These are phyloP conservation scores for Halcyon badia DNA, from an alignment of 2,797 vertebrate genomes.

Conservation along the genomic window DNA sequence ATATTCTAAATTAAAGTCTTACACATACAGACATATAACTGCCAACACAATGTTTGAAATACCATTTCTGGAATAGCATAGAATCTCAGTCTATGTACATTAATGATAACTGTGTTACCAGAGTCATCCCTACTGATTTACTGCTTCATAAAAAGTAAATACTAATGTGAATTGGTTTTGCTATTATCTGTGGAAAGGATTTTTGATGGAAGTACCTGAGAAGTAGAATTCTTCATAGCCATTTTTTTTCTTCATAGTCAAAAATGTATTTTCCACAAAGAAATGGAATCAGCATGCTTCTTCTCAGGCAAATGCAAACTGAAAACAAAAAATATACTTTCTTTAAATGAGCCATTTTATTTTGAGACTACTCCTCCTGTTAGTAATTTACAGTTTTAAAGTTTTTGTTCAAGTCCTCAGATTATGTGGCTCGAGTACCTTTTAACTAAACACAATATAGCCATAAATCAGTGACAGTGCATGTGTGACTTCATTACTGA, in stretches of 20 bases:
- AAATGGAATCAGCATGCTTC: background rate
- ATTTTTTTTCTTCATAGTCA: background rate
- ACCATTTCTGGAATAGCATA: background rate
- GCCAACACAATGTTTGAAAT: background rate
- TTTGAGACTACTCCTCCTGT: background rate
- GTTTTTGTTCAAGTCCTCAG: background rate
- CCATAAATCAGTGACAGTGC: background rate
- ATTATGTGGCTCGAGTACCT: background rate
- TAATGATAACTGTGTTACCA: background rate
- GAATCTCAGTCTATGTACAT: background rate
- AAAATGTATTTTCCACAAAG: background rate
- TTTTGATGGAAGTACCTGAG: background rate
- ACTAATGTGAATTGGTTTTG: background rate
- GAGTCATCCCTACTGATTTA: background rate
- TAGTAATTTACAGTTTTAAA: background rate
- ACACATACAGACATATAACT: background rate
- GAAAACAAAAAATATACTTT: background rate
- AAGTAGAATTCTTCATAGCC: background rate
- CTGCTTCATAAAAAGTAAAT: background rate
- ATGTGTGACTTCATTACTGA: background rate
- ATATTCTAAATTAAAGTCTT: background rate
- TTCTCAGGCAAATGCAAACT: background rate
- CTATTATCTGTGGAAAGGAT: background rate
- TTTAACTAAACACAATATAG: background rate
- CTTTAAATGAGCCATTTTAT: background rate